Percentiles rank a stretch among this genome's conserved stretches.
phyloP scores from a whole-genome alignment of 2,797 vertebrate genomes.

The Chrosomus eos region DNA sequence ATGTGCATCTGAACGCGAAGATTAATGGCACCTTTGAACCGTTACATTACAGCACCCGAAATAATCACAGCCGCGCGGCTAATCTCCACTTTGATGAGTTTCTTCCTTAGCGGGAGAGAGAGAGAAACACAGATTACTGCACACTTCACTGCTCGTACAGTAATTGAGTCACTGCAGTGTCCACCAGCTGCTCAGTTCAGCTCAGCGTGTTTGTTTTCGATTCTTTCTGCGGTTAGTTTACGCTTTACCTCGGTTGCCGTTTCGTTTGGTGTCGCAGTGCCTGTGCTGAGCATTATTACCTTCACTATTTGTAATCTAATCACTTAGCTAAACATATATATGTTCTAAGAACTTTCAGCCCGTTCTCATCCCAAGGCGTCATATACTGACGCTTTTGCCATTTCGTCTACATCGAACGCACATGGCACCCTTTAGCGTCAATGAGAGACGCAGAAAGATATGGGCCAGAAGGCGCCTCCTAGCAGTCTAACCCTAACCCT shows the following conservation, averaged over 20 bases:
- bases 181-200: constrained; percentile 37
- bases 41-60: constrained; percentile 52
- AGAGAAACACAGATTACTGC: constrained; percentile 28
- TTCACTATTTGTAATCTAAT: neutral
- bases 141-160: constrained; percentile 33
- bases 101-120: constrained; percentile 53
- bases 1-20: constrained; percentile 57
- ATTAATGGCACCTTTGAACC: constrained; percentile 61
- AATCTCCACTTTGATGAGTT: constrained; percentile 55
- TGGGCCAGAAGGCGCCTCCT: too few species aligned
- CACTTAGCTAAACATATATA: neutral
- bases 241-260: neutral
- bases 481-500: too few species aligned
- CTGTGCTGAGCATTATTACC: neutral
- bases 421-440: too few species aligned
- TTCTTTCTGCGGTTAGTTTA: neutral
- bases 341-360: neutral
- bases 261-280: neutral
- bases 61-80: constrained; percentile 52
- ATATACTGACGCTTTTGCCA: too few species aligned
- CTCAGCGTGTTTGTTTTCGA: neutral
- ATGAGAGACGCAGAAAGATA: too few species aligned
- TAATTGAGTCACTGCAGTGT: constrained; percentile 1
- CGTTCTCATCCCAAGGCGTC: too few species aligned
- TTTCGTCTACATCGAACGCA: too few species aligned